Evolutionary conservation across 64 coral and sea anemone genomes (phyloP).

Genomic region (Montipora efflorescens): DNA sequence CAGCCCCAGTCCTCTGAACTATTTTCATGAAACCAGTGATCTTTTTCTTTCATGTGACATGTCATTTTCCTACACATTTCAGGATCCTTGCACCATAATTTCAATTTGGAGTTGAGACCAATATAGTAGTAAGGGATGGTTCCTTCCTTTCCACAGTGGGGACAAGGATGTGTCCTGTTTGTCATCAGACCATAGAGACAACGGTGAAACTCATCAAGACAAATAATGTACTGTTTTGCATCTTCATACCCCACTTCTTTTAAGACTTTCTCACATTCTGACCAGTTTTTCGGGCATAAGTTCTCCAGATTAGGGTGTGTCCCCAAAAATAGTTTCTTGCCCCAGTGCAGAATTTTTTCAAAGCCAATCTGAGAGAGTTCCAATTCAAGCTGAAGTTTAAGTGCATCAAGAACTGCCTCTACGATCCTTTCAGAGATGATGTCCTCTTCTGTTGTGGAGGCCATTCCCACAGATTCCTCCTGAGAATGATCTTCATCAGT

Average conservation of each 20-base stretch:
- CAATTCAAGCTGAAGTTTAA: conserved; percentile 12
- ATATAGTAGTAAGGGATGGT: conserved; percentile 41
- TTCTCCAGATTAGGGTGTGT: background rate
- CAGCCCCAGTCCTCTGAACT: background rate
- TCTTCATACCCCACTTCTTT: background rate
- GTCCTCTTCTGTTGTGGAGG: background rate
- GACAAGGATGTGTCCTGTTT: background rate
- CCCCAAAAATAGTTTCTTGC: conserved; percentile 9
- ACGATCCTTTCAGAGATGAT: background rate
- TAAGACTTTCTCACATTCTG: background rate
- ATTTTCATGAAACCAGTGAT: conserved; percentile 49
- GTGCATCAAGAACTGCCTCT: conserved; percentile 13
- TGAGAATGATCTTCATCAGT: background rate
- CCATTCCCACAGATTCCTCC: background rate
- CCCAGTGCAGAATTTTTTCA: conserved; percentile 14
- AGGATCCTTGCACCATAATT: background rate
- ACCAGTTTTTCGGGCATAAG: background rate
- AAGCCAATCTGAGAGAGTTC: conserved; percentile 1
- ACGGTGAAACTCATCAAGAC: background rate
- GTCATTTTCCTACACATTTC: conserved; percentile 52
- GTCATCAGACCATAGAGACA: background rate
- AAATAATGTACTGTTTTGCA: background rate
- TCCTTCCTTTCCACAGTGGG: conserved; percentile 26
- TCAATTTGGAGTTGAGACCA: conserved; percentile 33
- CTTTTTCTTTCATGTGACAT: conserved; percentile 23